Evolutionary conservation across 2,888 invertebrate species (phyloP).

Genomic region (Dastarcus helophoroides): DNA sequence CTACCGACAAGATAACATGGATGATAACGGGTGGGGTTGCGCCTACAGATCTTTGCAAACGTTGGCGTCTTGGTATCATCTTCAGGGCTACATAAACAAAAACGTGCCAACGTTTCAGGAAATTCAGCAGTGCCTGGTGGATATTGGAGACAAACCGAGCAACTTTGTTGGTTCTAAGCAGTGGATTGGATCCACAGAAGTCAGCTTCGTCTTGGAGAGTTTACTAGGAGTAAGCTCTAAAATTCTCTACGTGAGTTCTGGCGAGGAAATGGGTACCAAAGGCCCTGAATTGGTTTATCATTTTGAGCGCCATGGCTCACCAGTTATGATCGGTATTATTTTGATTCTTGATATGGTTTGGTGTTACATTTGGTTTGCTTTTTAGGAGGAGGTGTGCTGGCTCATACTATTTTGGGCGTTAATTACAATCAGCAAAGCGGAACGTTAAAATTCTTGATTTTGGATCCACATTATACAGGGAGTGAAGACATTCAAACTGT

Average conservation of each 20-base stretch:
- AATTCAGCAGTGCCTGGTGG: constrained; percentile 89
- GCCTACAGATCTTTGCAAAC: constrained; percentile 97
- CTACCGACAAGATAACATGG: constrained; percentile 88
- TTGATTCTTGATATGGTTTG: constrained; percentile 4
- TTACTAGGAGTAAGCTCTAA: constrained; percentile 64
- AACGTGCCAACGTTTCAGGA: constrained; percentile 70
- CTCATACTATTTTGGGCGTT: constrained; percentile 95
- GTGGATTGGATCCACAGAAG: constrained; percentile 99
- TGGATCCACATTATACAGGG: constrained; percentile 97
- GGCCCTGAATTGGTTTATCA: constrained; percentile 78
- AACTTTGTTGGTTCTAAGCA: constrained; percentile 81
- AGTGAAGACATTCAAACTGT: constrained; percentile 65
- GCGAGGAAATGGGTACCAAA: constrained; percentile 67
- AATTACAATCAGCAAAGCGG: constrained; percentile 72
- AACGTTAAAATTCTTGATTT: constrained; percentile 80
- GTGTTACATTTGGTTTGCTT: constrained; percentile 11
- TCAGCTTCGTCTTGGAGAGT: constrained; percentile 81
- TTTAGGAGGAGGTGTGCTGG: constrained; percentile 84
- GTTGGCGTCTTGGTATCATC: constrained; percentile 86
- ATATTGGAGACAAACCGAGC: constrained; percentile 84
- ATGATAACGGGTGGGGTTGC: constrained; percentile 99
- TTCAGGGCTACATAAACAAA: constrained; percentile 69
- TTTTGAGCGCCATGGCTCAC: constrained; percentile 87
- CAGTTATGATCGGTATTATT: constrained; percentile 88
- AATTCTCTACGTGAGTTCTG: constrained; percentile 76